Conservation (phyloP, 2,888 invertebrate genomes). For the Leptarthrus brevirostris region DNA sequence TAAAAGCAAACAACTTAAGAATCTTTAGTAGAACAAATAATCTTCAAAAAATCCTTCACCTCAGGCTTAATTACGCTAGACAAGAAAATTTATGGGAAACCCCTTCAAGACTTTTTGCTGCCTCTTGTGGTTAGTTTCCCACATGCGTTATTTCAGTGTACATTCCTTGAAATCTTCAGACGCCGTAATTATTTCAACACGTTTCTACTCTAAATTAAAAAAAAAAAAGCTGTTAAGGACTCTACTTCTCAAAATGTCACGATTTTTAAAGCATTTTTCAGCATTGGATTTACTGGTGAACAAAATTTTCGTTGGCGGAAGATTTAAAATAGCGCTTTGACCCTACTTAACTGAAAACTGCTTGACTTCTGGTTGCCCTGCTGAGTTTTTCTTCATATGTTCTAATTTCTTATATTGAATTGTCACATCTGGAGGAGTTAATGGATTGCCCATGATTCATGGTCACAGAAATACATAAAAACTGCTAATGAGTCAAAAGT, state of each 20-base stretch:
- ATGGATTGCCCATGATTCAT: constrained; percentile 18
- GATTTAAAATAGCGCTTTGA: constrained; percentile 21
- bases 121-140: constrained; percentile 24
- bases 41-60: too few relatives aligned
- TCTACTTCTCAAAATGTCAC: background rate
- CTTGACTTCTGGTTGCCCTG: background rate
- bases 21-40: too few relatives aligned
- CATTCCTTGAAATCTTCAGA: constrained; percentile 23
- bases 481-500: too few relatives aligned
- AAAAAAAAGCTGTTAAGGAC: constrained; percentile 15
- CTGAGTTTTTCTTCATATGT: background rate
- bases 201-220: background rate
- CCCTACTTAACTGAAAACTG: constrained; percentile 25
- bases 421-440: constrained; percentile 23
- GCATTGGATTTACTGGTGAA: too few relatives aligned
- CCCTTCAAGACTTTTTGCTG: background rate
- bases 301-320: background rate
- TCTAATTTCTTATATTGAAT: constrained; percentile 6
- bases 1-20: too few relatives aligned
- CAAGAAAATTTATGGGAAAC: constrained; percentile 22
- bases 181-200: constrained; percentile 6
- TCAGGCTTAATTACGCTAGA: constrained; percentile 8
- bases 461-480: too few relatives aligned
- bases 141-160: constrained; percentile 8
- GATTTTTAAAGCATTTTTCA: constrained; percentile 18